Evolutionary conservation across 2,797 vertebrate genomes (phyloP), one percentile per base, ranked within the genome.

Genomic region (Oophaga sylvatica): DNA sequence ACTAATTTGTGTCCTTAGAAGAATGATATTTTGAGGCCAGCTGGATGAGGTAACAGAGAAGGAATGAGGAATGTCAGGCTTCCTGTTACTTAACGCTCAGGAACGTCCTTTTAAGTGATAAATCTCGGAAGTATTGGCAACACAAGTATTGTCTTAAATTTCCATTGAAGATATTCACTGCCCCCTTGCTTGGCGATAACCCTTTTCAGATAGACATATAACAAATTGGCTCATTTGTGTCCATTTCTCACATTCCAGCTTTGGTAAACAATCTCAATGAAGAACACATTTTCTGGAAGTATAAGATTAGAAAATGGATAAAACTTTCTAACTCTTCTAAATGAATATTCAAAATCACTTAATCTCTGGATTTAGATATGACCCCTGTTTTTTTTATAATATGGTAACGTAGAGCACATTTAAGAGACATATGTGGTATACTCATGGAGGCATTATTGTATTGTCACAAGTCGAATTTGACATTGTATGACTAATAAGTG

Each of bases 61-160:
- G n/a, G 87, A 87, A 87, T 79, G 80, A 87, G 71, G 86, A 84
- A 88, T 88, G 76, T 80, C 76, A 88, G 59, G 76, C 87, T 88
- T 88, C 87, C 76, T 88, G 87, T 88, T 88, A 84, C 87, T 88
- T 88, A 88, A 88, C 76, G 78, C 82, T 84, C 76, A 84, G 56
- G 81, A 84, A 88, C 81, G 75, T n/a, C 80, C 87, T 88, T 88
- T 88, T 57, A 88, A 88, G 87, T 88, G 87, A 88, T 88, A 70
- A 88, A 77, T 84, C 53, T 88, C 76, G 67, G 65, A 84, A 84
- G 76, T 48, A 84, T 84, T 70, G 16, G 82, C 15, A 78, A 88
- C 60, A 80, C 81, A 88, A 84, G 67, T 84, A 80, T 84, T 79
- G 87, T 88, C 71, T 84, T 84, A 84, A 73, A 65, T 84, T 80